Conservation (phyloP, 1,140 invertebrate genomes). For the Pollicipes pollicipes region DNA sequence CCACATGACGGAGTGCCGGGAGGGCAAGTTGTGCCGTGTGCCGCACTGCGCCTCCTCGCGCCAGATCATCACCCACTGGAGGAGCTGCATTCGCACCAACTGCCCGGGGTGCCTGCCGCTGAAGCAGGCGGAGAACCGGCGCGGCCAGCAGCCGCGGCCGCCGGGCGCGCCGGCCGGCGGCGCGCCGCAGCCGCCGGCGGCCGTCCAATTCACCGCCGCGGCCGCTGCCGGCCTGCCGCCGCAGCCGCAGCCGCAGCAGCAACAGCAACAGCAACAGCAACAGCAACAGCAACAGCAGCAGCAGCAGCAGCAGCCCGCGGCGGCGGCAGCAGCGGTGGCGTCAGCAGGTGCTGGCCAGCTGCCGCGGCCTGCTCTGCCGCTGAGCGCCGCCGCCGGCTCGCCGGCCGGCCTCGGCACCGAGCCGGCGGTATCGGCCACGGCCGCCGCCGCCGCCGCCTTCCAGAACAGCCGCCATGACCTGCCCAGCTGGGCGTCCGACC, state of each 20-base stretch:
- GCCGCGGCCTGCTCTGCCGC: too few relatives aligned
- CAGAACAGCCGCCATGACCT: neutral
- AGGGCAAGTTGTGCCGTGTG: slow-evolving; percentile 71
- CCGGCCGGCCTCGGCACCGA: neutral
- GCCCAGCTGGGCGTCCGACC: neutral
- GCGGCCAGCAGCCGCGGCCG: slow-evolving; percentile 12
- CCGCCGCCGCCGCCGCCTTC: neutral
- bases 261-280: neutral
- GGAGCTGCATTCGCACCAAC: slow-evolving; percentile 82
- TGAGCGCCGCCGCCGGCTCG: too few relatives aligned
- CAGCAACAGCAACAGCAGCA: slow-evolving; percentile 7
- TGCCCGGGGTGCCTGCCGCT: slow-evolving; percentile 95
- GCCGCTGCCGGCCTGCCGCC: too few relatives aligned
- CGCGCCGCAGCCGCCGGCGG: neutral
- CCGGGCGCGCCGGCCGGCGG: too few relatives aligned
- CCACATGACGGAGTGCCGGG: slow-evolving; percentile 95
- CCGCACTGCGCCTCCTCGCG: slow-evolving; percentile 95
- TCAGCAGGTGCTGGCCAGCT: too few relatives aligned
- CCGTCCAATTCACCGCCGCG: neutral
- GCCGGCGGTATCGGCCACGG: too few relatives aligned
- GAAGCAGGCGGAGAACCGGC: slow-evolving; percentile 66
- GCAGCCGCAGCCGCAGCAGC: neutral
- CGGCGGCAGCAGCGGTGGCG: too few relatives aligned
- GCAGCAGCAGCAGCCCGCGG: too few relatives aligned
- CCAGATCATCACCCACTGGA: slow-evolving; percentile 98